A percentile compares a stretch with the other conserved stretches of the same genome.
phyloP scores from a whole-genome alignment of 2,888 invertebrate genomes.

The Campopleginae sp. region DNA sequence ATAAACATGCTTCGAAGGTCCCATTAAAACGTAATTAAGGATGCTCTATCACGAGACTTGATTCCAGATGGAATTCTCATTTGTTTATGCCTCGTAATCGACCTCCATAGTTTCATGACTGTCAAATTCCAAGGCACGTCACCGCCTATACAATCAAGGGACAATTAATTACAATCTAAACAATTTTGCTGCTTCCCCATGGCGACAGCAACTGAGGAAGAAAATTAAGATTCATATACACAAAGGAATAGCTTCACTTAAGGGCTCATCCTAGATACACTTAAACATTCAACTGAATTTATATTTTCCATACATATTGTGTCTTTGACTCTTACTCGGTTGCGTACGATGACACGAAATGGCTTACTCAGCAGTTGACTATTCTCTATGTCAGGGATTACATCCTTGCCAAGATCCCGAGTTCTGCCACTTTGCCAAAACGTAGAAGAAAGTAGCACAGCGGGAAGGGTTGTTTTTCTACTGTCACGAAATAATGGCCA shows the following conservation, averaged over 20 bases:
- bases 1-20: neutral
- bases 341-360: neutral
- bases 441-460: neutral
- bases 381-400: constrained; percentile 23
- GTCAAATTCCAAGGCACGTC: too few relatives aligned
- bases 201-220: neutral
- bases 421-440: constrained; percentile 19
- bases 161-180: too few relatives aligned
- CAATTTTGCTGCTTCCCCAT: too few relatives aligned
- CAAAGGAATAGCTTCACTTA: neutral
- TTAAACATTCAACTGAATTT: constrained; percentile 6
- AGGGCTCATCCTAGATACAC: neutral
- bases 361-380: constrained; percentile 29
- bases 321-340: neutral
- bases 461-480: constrained; percentile 19
- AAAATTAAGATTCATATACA: neutral
- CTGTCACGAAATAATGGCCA: neutral
- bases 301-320: neutral
- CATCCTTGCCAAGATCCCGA: constrained; percentile 29
- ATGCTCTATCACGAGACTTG: too few relatives aligned
- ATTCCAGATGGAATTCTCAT: too few relatives aligned
- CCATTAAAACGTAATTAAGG: too few relatives aligned
- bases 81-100: too few relatives aligned
- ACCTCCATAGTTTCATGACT: too few relatives aligned
- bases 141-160: too few relatives aligned